Percentiles rank a stretch among this genome's conserved stretches.
Conservation (phyloP, 2,888 invertebrate genomes). For the Drosophila antonietae region DNA sequence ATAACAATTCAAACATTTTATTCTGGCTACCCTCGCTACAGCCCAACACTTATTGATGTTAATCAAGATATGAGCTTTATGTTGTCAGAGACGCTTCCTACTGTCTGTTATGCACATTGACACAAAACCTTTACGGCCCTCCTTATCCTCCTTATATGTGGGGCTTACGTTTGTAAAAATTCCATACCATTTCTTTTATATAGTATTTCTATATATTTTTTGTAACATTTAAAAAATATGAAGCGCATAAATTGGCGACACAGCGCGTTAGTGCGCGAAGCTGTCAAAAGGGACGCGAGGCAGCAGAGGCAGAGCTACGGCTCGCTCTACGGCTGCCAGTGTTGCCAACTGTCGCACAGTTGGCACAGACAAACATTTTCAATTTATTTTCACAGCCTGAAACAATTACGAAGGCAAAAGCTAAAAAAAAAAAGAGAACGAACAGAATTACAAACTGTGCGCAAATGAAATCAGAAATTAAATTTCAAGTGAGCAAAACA, state of each 20-base stretch:
- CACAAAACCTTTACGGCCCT: not conserved
- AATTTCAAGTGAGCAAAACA: constrained; percentile 76
- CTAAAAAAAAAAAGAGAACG: constrained; percentile 19
- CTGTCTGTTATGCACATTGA: not conserved
- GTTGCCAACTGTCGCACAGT: constrained; percentile 60
- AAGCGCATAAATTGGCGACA: constrained; percentile 66
- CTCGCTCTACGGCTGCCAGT: constrained; percentile 9
- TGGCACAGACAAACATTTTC: constrained; percentile 70
- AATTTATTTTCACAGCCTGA: constrained; percentile 79
- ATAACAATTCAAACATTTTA: not conserved
- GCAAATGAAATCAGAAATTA: constrained; percentile 79
- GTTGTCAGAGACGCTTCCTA: not conserved
- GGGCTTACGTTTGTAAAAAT: not conserved
- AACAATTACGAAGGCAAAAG: constrained; percentile 64
- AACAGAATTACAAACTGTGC: constrained; percentile 63
- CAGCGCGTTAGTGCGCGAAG: constrained; percentile 73
- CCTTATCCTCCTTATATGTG: not conserved
- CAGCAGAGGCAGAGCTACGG: constrained; percentile 5
- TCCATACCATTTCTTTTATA: not conserved
- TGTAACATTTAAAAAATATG: constrained; percentile 56
- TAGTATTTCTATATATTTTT: not conserved
- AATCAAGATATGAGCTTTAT: not conserved
- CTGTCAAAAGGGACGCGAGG: constrained; percentile 65
- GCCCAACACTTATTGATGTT: not conserved
- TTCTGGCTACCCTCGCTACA: not conserved